Evolutionary conservation across 2,797 vertebrate genomes (phyloP), one percentile per base, ranked within the genome.

Genomic region (Chaunax sp.): DNA sequence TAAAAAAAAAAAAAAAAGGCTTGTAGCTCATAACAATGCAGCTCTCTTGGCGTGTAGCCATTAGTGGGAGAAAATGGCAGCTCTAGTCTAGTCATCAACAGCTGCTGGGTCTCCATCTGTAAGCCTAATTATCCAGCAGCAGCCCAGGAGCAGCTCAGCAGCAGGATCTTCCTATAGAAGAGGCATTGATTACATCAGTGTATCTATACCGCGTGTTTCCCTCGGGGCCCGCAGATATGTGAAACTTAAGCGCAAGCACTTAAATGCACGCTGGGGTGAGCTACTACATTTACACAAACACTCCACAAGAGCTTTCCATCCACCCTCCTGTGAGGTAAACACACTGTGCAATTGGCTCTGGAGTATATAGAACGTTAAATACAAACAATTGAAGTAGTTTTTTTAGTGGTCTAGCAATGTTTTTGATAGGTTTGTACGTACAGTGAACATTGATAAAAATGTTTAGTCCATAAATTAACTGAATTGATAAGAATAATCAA

Each of bases 71-170:
- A 35, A 83, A 50, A 82, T 83, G 75, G 72, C 72, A 80, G 84
- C 72, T 82, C 58, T 3, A 45, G 69, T 76, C 61, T 51, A 19
- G 69, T 82, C 71, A 62, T 83, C 72, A 83, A 58, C 87, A 85
- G 88, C 83, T 89, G 86, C 81, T 80, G 67, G 53, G 74, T 83
- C 77, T 89, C 86, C 78, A 77, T 90, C 80, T 89, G 78, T 77
- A 82, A 72, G 82, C 67, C 75, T 88, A 91, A 89, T 86, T 85
- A 88, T 69, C 66, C 79, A 74, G 75, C 75, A 88, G 83, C 69
- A 84, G 81, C 78, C 76, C 52, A 69, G 80, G 70, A 89, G 78
- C 63, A 58, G 75, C 54, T 78, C 75, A 76, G 78, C 66, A 71
- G 73, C 58, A 74, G 72, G 74, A 64, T 75, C 75, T 74, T 81